phyloP scores from a whole-genome alignment of 1,140 invertebrate genomes.

The Panagrolaimus sp. region DNA sequence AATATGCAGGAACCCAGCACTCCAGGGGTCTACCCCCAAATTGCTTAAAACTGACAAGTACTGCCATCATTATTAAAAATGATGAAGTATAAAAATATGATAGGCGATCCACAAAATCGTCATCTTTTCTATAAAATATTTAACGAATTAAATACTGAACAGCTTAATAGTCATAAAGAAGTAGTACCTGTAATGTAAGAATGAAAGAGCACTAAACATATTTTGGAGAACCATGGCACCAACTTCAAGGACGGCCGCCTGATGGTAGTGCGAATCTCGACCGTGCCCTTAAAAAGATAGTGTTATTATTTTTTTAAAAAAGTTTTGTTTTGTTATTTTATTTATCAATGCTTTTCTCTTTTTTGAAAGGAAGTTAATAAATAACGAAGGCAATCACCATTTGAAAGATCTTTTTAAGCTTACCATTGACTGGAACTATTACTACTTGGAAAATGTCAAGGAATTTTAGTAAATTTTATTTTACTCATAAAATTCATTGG shows the following conservation, averaged over 20 bases:
- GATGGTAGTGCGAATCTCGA: slow-evolving; percentile 12
- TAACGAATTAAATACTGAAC: neutral
- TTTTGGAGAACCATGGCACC: slow-evolving; percentile 58
- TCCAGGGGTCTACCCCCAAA: slow-evolving; percentile 57
- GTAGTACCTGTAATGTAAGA: slow-evolving; percentile 38
- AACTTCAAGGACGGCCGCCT: slow-evolving; percentile 53
- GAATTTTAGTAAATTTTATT: too few relatives aligned
- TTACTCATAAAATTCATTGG: too few relatives aligned
- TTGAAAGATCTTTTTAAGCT: too few relatives aligned
- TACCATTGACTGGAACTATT: too few relatives aligned
- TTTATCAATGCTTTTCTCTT: too few relatives aligned
- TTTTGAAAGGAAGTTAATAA: too few relatives aligned
- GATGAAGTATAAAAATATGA: slow-evolving; percentile 63
- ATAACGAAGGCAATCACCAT: too few relatives aligned
- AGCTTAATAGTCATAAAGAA: too few relatives aligned
- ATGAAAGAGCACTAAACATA: slow-evolving; percentile 56
- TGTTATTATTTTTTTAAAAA: too few relatives aligned
- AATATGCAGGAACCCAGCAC: slow-evolving; percentile 55
- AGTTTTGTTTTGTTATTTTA: too few relatives aligned
- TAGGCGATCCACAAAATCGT: slow-evolving; percentile 63
- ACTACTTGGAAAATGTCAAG: too few relatives aligned
- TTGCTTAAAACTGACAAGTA: slow-evolving; percentile 62
- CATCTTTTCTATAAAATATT: slow-evolving; percentile 59
- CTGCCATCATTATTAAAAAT: slow-evolving; percentile 62
- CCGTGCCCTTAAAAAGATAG: slow-evolving; percentile 9